phyloP scores from a whole-genome alignment of 2,888 invertebrate species.

The Ophioninae sp. region DNA sequence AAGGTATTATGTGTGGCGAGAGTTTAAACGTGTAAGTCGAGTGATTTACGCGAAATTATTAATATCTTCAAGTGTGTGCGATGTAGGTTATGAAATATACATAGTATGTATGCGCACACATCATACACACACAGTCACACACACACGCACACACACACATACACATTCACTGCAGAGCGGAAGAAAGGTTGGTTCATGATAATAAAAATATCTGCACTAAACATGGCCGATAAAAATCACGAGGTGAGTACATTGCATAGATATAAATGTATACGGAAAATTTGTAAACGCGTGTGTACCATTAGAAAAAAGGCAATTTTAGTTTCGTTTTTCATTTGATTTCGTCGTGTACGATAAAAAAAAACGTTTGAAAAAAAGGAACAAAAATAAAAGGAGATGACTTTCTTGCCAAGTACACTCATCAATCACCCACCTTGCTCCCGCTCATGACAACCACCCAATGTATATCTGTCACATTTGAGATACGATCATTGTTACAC shows the following conservation, averaged over 20 bases:
- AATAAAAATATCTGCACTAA: constrained; percentile 42
- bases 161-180: constrained; percentile 20
- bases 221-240: constrained; percentile 33
- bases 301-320: constrained; percentile 42
- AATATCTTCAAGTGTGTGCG: constrained; percentile 36
- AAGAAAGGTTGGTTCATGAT: constrained; percentile 34
- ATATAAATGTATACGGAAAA: constrained; percentile 47
- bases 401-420: not conserved
- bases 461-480: not conserved
- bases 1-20: constrained; percentile 19
- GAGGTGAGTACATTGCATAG: constrained; percentile 47
- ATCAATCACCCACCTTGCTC: not conserved
- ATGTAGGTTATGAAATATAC: constrained; percentile 35
- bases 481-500: constrained; percentile 25
- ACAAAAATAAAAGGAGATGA: not conserved
- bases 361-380: not conserved
- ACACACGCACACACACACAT: constrained; percentile 13
- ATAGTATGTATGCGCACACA: constrained; percentile 16
- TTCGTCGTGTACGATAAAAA: constrained; percentile 3
- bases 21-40: constrained; percentile 15
- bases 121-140: constrained; percentile 18
- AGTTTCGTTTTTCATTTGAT: constrained; percentile 1
- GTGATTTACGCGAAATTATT: constrained; percentile 15
- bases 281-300: constrained; percentile 51
- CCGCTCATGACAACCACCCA: not conserved